A percentile compares a stretch with the other conserved stretches of the same genome.
Conservation (phyloP, 1,140 invertebrate species). For the Plutomurus gul region DNA sequence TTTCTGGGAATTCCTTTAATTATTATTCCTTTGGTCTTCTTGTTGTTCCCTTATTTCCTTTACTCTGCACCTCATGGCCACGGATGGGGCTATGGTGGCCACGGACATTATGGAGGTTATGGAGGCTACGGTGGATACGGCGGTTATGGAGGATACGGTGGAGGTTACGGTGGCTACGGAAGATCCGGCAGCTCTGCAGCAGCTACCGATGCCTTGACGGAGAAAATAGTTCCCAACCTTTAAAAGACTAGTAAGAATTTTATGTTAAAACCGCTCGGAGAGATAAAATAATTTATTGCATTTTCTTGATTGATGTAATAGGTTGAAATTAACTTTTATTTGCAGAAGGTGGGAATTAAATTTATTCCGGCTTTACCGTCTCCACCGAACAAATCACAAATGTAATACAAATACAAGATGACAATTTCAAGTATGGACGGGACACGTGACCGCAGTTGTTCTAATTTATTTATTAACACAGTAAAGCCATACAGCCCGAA, state of each 20-base stretch:
- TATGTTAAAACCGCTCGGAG: no score
- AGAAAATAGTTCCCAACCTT: slow-evolving; percentile 37
- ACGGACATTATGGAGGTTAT: neutral
- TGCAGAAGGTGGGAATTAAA: no score
- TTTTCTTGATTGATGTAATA: neutral
- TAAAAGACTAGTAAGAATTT: neutral
- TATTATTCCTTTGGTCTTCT: slow-evolving; percentile 39
- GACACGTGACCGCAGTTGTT: no score
- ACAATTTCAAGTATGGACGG: no score
- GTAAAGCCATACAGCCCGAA: no score
- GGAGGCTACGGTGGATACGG: neutral
- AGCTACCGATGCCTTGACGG: slow-evolving; percentile 13
- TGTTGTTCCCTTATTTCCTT: slow-evolving; percentile 25
- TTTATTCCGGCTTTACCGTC: no score
- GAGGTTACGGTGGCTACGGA: neutral
- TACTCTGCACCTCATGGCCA: neutral
- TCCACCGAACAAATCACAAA: no score
- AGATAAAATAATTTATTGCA: neutral
- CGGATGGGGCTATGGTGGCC: neutral
- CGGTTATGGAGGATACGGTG: neutral
- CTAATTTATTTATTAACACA: no score
- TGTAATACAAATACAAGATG: no score
- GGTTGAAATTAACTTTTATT: no score
- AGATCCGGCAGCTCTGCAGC: neutral
- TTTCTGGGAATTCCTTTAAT: slow-evolving; percentile 43